These are phyloP conservation scores for Drosophila suzukii DNA, from an alignment of 1,140 invertebrate genomes.

Conservation along the genomic window DNA sequence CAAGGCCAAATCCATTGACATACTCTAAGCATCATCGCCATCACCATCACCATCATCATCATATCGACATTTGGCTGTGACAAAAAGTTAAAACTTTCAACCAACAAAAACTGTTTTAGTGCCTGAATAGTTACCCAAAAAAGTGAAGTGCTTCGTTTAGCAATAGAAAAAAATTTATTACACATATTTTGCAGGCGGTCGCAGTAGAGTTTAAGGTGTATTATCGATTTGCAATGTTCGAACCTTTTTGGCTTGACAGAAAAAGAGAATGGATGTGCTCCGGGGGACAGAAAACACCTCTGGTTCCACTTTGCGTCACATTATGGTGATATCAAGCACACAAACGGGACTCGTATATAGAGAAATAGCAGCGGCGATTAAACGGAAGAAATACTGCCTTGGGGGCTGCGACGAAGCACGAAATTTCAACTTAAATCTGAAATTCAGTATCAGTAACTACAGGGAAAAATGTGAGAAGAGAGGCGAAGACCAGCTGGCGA, in stretches of 20 bases:
- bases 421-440: constrained; percentile 55
- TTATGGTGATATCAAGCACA: constrained; percentile 74
- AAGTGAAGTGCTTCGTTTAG: constrained; percentile 46
- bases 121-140: constrained; percentile 14
- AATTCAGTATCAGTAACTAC: constrained; percentile 57
- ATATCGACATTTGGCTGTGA: constrained; percentile 42
- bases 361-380: constrained; percentile 36
- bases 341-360: constrained; percentile 67
- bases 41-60: constrained; percentile 30
- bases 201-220: constrained; percentile 28
- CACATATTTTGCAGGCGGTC: constrained; percentile 40
- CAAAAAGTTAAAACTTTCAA: constrained; percentile 48
- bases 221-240: constrained; percentile 62
- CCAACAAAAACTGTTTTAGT: constrained; percentile 12
- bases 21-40: constrained; percentile 9
- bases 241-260: constrained; percentile 36
- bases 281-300: constrained; percentile 45
- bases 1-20: constrained; percentile 42
- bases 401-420: constrained; percentile 33
- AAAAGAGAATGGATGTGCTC: constrained; percentile 55
- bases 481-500: neutral
- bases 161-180: constrained; percentile 62
- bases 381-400: constrained; percentile 27
- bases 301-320: constrained; percentile 63
- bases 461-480: constrained; percentile 14